Evolutionary conservation across 2,888 invertebrate genomes (phyloP), one percentile per base, ranked within the genome.

Genomic region (Aspidiotus rigidus): DNA sequence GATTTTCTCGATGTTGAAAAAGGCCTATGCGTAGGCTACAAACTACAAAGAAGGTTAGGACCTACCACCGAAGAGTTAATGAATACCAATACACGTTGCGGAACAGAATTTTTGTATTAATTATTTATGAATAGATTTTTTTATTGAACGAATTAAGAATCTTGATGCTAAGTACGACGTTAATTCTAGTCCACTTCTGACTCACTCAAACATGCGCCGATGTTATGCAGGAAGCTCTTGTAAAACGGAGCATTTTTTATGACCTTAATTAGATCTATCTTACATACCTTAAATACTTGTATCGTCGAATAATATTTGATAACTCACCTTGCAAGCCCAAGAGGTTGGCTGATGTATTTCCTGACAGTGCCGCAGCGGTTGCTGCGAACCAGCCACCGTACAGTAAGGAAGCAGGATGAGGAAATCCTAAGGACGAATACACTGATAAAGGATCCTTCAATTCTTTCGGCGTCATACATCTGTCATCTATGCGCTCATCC

Each of bases 301-400:
- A 53, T 53, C 13, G 13, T 53, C 13, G 28, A 28, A 28, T 28
- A 28, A 28, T 28, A 28, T 28, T 28, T 28, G 28, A 3, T 17
- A n/a, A 13, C 74, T 77, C 80, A 86, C 86, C 85, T 82, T 86
- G 85, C 55, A 85, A 77, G 72, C 84, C 84, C 74, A 86, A 83
- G 60, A 86, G 77, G 72, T 83, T 83, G 70, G 78, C 78, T 64
- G 77, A 74, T 72, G 79, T 79, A 7, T 77, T 74, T 40, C 71
- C 71, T 10, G 72, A 69, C 28, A 71, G 66, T 15, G 74, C 74
- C 8, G 73, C 72, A 40, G 72, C 72, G 5, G 73, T 73, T 0
- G 75, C 74, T 0, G 75, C 74, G 57, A 77, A 75, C 77, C 76
- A 77, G 11, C 76, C 75, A 10, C 76, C 74, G 66, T 76, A 76